Conservation (phyloP, 2,113 vertebrate species). For the Chloropsis cyanopogon region DNA sequence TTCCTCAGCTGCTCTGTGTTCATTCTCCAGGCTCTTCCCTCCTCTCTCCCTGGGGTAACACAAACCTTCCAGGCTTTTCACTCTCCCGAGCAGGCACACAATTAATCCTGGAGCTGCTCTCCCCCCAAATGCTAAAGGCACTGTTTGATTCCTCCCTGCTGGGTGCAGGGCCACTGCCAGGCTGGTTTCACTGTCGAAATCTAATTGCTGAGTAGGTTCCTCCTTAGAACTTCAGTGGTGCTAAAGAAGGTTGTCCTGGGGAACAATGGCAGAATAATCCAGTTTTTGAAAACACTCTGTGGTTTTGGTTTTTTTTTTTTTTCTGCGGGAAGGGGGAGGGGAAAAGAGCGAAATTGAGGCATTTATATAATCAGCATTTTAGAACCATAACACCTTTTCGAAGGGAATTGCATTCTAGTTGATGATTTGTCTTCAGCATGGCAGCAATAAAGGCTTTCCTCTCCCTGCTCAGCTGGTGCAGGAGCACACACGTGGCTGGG, state of each 20-base stretch:
- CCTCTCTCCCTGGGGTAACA: neutral
- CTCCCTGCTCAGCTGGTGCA: neutral
- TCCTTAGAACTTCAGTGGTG: neutral
- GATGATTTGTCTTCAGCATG: neutral
- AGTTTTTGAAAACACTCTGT: conserved; percentile 15
- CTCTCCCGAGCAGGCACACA: neutral
- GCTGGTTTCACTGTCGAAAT: neutral
- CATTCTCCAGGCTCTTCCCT: neutral
- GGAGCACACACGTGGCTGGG: neutral
- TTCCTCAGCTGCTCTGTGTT: neutral
- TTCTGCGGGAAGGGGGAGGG: neutral
- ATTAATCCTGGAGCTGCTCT: neutral
- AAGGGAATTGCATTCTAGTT: neutral
- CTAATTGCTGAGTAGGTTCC: neutral
- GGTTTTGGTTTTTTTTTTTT: too few species aligned
- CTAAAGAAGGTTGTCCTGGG: conserved; percentile 22
- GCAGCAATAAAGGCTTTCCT: neutral
- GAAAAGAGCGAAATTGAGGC: conserved; percentile 24
- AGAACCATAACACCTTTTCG: conserved; percentile 12
- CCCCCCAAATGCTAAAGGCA: neutral
- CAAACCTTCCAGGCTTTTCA: neutral
- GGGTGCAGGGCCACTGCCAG: neutral
- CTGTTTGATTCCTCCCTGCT: neutral
- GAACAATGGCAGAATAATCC: conserved; percentile 28
- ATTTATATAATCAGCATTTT: conserved; percentile 45